These are phyloP conservation scores for Lycia hirtaria DNA, from an alignment of 2,888 invertebrate species.

Conservation along the genomic window DNA sequence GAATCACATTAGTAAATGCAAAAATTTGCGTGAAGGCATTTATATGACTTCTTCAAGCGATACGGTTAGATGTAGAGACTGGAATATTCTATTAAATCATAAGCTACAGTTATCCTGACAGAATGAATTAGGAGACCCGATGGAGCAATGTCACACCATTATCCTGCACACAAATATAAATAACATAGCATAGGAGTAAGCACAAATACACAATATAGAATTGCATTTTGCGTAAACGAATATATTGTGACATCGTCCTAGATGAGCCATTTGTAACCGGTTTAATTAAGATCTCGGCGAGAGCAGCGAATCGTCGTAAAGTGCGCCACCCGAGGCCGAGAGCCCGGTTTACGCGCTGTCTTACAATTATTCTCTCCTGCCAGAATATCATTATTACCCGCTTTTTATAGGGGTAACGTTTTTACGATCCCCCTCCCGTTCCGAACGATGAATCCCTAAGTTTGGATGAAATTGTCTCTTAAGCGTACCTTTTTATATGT, in stretches of 20 bases:
- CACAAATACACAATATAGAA: neutral
- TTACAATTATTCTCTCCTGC: constrained; percentile 66
- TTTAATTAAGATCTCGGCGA: constrained; percentile 62
- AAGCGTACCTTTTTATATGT: constrained; percentile 42
- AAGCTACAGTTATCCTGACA: no score
- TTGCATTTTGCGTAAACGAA: constrained; percentile 20
- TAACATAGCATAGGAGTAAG: neutral
- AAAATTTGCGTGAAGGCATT: no score
- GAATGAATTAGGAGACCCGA: no score
- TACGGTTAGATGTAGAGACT: no score
- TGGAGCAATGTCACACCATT: no score
- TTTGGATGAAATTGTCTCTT: constrained; percentile 43
- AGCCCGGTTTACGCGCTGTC: constrained; percentile 56
- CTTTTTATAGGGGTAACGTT: constrained; percentile 67
- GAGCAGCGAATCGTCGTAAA: constrained; percentile 58
- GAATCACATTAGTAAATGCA: no score
- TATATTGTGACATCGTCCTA: constrained; percentile 29
- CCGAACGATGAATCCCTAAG: constrained; percentile 44
- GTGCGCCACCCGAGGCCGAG: constrained; percentile 46
- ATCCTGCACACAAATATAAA: neutral
- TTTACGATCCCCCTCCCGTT: constrained; percentile 55
- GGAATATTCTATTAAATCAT: no score
- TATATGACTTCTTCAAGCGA: no score
- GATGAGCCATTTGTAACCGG: constrained; percentile 47
- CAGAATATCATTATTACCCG: constrained; percentile 67